Evolutionary conservation across 2,113 vertebrate species (phyloP).

Genomic region (Alces alces): DNA sequence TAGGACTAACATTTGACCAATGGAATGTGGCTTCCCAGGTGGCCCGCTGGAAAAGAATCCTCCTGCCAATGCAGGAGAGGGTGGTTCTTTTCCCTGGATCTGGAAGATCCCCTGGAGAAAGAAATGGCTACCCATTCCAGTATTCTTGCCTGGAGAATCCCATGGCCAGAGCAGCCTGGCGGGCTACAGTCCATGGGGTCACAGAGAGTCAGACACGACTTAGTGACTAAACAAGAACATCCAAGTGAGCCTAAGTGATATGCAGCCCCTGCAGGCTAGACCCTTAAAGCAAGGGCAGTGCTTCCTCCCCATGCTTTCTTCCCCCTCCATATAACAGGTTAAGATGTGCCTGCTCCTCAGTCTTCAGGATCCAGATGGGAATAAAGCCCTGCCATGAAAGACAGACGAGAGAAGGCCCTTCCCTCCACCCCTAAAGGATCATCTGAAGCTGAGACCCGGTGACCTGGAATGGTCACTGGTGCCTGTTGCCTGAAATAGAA

Average conservation of each 20-base stretch:
- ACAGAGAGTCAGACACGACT: not conserved
- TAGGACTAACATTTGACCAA: not conserved
- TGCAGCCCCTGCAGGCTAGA: not conserved
- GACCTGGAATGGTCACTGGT: not conserved
- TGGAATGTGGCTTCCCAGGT: not conserved
- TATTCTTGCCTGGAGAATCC: not conserved
- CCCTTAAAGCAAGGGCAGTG: not conserved
- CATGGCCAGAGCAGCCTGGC: not conserved
- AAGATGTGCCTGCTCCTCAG: not conserved
- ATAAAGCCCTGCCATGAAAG: not conserved
- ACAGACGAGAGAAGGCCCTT: not conserved
- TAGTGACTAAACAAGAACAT: not conserved
- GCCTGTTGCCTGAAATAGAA: not conserved
- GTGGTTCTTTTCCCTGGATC: not conserved
- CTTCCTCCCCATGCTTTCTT: not conserved
- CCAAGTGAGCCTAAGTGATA: not conserved
- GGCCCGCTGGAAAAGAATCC: not conserved
- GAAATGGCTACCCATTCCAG: not conserved
- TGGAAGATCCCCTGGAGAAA: not conserved
- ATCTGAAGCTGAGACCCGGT: not conserved
- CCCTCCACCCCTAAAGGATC: not conserved
- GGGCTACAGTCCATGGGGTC: not conserved
- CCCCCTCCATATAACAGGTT: not conserved
- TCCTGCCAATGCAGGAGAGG: not conserved
- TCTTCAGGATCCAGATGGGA: not conserved